Evolutionary conservation across 2,797 vertebrate species (phyloP), one percentile per base, ranked within the genome.

Genomic region (Alauda arvensis): DNA sequence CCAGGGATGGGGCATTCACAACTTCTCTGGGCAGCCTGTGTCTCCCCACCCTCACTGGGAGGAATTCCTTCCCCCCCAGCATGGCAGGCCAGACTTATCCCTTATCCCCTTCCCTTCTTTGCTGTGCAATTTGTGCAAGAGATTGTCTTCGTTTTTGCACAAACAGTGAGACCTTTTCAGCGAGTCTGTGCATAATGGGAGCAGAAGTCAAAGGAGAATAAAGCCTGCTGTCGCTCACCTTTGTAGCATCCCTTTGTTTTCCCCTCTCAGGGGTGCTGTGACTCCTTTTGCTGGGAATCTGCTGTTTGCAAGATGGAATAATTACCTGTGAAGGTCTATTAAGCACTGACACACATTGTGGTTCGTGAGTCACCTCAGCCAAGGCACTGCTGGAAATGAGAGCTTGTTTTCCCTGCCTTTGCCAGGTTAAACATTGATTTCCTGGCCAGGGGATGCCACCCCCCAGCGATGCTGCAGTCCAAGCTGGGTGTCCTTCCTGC

Each of bases 181-280:
- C 4, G 18, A 66, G 43, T 45, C 79, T 45, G n/a, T 63, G 59
- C 24, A 14, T 29, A 80, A 77, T 12, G 40, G 62, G 82, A 93
- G 53, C 42, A 80, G 40, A 62, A 91, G 51, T 91, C 72, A 79
- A 46, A 42, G 76, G 28, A 60, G 55, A 80, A 87, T 83, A 68
- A 92, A 91, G 59, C 78, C 72, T 91, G 74, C 78, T 48, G 8
- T 85, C 7, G 12, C 56, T 94, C 91, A 92, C 66, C 83, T 88
- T 85, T n/a, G 57, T 78, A 82, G 42, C 77, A 90, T 91, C 83
- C 77, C 62, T 93, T 96, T 90, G 93, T 96, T 89, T 83, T 69
- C 83, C 60, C 67, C 84, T 85, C 87, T 82, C 90, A 61, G 57
- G 91, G 75, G 62, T 79, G 39, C 71, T 77, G 78, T 79, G 94